Conservation (phyloP, 2,797 vertebrate species). For the Echeneis naucrates region DNA sequence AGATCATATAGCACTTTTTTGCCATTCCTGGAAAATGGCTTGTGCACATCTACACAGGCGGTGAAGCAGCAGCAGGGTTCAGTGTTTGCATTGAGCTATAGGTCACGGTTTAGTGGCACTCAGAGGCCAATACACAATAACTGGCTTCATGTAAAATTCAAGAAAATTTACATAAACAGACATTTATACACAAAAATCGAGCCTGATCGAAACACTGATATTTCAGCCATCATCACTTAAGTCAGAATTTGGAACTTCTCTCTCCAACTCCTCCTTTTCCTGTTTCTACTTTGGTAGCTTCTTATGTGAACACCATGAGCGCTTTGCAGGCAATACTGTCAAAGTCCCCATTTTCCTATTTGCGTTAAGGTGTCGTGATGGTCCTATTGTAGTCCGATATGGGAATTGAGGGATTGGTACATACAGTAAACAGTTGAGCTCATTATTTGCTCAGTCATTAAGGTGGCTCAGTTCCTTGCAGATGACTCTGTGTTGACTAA, state of each 20-base stretch:
- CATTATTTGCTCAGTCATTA: constrained; percentile 39
- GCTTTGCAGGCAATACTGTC: background rate
- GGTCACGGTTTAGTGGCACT: background rate
- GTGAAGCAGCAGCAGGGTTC: background rate
- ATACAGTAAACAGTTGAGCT: background rate
- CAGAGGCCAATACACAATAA: background rate
- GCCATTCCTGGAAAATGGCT: background rate
- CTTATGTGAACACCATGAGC: background rate
- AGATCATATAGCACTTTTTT: constrained; percentile 8
- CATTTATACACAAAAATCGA: background rate
- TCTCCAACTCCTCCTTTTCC: too few relatives aligned
- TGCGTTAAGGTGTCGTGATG: background rate
- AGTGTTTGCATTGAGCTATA: background rate
- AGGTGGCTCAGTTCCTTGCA: constrained; percentile 13
- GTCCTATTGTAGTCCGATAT: constrained; percentile 4
- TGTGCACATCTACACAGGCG: background rate
- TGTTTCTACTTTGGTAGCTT: background rate
- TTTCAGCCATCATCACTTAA: background rate
- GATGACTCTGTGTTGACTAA: constrained; percentile 34
- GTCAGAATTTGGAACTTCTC: background rate
- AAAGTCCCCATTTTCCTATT: background rate
- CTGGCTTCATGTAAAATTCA: background rate
- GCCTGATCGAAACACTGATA: background rate
- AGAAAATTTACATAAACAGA: background rate
- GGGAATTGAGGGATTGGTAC: background rate